Evolutionary conservation across 92 coral and sea anemone species (phyloP), one percentile per base, ranked within the genome.

Genomic region (Isaurus tuberculatus): DNA sequence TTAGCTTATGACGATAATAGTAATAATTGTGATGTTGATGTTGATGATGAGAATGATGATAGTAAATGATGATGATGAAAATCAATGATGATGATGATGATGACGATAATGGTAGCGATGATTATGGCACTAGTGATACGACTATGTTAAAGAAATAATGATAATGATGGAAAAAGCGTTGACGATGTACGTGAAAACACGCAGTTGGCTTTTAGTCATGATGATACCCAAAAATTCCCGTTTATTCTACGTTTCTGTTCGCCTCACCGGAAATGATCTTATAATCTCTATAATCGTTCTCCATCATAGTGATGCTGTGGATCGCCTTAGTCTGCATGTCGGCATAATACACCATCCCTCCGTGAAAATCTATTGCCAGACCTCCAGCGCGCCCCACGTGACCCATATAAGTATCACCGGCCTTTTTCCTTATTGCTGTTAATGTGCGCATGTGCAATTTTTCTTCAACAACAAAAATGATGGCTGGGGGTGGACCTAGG

Each of bases 361-460:
- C 15, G 32, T 31, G 55, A 26, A 55, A 32, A 75, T 75, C 69
- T 20, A 75, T 68, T 36, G 81, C 68, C 69, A 75, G 70, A 0
- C 81, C 81, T 33, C 81, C 81, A 55, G 81, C 68, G 23, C 68
- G 69, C 13, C 81, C 81, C 31, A 75, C 69, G 34, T 75, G 28
- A 19, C 81, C 81, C 49, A 75, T 26, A 58, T 55, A 16, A 5
- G 48, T 20, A 8, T 13, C 53, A 58, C n/a, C 8, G 17, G 20
- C 13, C 23, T n/a, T 16, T 32, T 37, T 55, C 14, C 7, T 13
- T 30, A 53, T 20, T 43, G 6, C 15, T 33, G 34, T 57, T 11
- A 75, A 10, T 6, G 23, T 4, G 17, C 49, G 81, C 81, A 75
- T 57, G 69, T 20, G 81, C 16, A 75, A 16, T 16, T 57, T 75